Percentiles rank a stretch among this genome's conserved stretches.
Evolutionary conservation across 2,888 invertebrate species (phyloP).

Genomic region (Eupithecia pulchellata): DNA sequence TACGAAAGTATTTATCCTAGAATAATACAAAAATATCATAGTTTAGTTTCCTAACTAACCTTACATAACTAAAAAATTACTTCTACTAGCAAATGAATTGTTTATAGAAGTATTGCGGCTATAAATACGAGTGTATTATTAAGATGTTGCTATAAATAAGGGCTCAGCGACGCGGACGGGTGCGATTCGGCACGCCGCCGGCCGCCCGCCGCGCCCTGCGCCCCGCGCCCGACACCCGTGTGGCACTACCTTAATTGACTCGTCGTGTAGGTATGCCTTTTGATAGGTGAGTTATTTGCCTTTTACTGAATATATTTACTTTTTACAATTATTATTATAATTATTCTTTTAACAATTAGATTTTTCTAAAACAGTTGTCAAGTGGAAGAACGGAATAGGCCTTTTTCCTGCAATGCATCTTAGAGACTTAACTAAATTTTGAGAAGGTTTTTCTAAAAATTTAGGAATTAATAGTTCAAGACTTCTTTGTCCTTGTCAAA

Average conservation of each 20-base stretch:
- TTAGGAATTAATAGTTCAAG: no score
- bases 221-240: no score
- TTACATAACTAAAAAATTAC: neutral
- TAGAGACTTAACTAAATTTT: no score
- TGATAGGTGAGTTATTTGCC: neutral
- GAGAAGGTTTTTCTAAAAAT: no score
- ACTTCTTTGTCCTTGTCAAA: neutral
- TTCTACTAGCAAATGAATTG: neutral
- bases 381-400: no score
- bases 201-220: constrained; percentile 16
- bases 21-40: no score
- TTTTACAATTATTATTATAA: no score
- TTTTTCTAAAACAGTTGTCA: no score
- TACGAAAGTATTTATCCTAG: no score
- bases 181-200: constrained; percentile 55
- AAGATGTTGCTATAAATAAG: constrained; percentile 11
- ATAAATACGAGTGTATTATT: neutral
- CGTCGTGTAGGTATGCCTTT: neutral
- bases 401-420: no score
- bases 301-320: neutral
- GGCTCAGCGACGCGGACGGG: constrained; percentile 27
- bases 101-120: neutral
- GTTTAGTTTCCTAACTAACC: no score
- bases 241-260: constrained; percentile 5
- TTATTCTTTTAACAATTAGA: no score